Evolutionary conservation across 2,797 vertebrate genomes (phyloP).

Genomic region (Neopelma chrysocephalum): DNA sequence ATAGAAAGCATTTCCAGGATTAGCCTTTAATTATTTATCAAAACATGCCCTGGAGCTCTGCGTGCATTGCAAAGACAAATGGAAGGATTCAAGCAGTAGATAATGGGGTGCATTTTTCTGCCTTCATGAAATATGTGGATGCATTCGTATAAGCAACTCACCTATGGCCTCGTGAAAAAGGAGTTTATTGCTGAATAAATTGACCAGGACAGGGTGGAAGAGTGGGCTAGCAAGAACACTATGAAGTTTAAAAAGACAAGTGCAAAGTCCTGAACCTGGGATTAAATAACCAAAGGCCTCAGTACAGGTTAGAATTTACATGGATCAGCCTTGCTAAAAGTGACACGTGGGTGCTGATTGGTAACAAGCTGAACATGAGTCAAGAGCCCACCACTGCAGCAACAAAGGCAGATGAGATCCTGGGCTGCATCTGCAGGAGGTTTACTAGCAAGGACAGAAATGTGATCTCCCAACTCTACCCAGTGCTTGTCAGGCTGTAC

Average conservation of each 20-base stretch:
- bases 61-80: slow-evolving; percentile 10
- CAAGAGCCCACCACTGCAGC: neutral
- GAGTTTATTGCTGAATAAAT: neutral
- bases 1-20: slow-evolving; percentile 6
- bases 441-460: neutral
- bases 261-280: neutral
- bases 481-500: neutral
- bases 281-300: neutral
- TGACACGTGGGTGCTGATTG: neutral
- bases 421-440: neutral
- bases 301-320: neutral
- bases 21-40: slow-evolving; percentile 51
- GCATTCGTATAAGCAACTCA: neutral
- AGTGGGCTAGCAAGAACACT: neutral
- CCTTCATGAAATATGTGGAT: neutral
- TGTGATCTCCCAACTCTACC: neutral
- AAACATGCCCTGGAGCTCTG: slow-evolving; percentile 11
- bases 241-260: neutral
- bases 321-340: neutral
- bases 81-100: neutral
- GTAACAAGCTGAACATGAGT: rapidly evolving
- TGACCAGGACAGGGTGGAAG: neutral
- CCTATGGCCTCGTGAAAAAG: neutral
- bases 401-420: neutral
- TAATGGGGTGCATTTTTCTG: slow-evolving; percentile 7